phyloP scores from a whole-genome alignment of 2,113 vertebrate species.

The Craseonycteris thonglongyai region DNA sequence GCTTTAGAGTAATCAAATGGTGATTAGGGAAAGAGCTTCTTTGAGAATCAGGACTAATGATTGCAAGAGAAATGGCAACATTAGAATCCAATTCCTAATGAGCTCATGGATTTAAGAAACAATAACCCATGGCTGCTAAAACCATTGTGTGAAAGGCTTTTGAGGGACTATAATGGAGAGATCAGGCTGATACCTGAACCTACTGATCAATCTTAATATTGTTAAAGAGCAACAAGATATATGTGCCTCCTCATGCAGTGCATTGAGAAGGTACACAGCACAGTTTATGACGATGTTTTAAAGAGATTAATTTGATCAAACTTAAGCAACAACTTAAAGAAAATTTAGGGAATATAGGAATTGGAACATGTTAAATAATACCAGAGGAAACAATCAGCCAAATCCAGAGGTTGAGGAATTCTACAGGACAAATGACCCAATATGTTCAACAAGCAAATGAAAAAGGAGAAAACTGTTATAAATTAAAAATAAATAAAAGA shows the following conservation, averaged over 20 bases:
- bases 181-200: not conserved
- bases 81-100: not conserved
- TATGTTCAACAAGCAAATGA: not conserved
- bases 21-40: not conserved
- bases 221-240: not conserved
- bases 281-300: not conserved
- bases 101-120: not conserved
- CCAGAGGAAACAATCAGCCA: not conserved
- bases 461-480: not conserved
- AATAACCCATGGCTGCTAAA: not conserved
- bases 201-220: not conserved
- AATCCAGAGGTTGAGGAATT: not conserved
- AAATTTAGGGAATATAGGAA: not conserved
- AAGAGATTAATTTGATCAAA: not conserved
- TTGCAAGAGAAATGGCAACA: not conserved
- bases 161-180: not conserved
- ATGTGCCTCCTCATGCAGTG: not conserved
- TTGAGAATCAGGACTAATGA: not conserved
- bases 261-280: not conserved
- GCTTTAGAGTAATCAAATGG: not conserved
- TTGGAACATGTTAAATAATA: not conserved
- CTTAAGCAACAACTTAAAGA: not conserved
- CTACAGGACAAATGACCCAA: not conserved
- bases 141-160: not conserved
- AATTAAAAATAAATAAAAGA: not conserved